phyloP scores from a whole-genome alignment of 2,113 vertebrate species.

The Notarius quadriscutis region DNA sequence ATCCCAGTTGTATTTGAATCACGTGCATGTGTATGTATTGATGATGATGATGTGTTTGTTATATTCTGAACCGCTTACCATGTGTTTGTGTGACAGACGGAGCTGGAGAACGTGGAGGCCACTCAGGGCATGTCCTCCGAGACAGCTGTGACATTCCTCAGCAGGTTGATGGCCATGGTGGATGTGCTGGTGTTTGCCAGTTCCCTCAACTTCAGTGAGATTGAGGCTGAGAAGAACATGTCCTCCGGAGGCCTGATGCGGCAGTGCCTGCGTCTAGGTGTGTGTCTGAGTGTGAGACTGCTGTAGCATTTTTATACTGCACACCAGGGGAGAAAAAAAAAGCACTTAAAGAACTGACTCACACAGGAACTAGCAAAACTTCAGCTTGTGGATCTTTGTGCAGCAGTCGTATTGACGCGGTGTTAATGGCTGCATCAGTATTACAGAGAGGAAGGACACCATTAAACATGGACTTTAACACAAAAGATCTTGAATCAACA shows the following conservation, averaged over 20 bases:
- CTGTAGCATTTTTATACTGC: neutral
- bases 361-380: neutral
- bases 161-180: conserved; percentile 98
- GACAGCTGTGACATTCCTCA: conserved; percentile 96
- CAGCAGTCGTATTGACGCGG: neutral
- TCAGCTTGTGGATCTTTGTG: neutral
- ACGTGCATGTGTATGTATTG: neutral
- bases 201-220: conserved; percentile 98
- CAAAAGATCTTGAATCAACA: neutral
- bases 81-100: conserved; percentile 76
- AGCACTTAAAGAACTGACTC: neutral
- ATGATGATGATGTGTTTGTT: neutral
- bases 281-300: conserved; percentile 57
- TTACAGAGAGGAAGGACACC: neutral
- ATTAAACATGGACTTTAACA: neutral
- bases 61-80: neutral
- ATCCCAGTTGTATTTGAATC: neutral
- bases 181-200: conserved; percentile 98
- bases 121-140: conserved; percentile 99
- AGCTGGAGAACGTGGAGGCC: conserved; percentile 97
- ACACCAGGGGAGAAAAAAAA: neutral
- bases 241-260: conserved; percentile 97
- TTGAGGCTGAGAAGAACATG: conserved; percentile 99
- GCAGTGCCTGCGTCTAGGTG: conserved; percentile 94
- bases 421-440: neutral